Percentiles rank a stretch among this genome's conserved stretches.
These are phyloP conservation scores for Andrena fulva DNA, from an alignment of 2,888 invertebrate genomes.

Conservation along the genomic window DNA sequence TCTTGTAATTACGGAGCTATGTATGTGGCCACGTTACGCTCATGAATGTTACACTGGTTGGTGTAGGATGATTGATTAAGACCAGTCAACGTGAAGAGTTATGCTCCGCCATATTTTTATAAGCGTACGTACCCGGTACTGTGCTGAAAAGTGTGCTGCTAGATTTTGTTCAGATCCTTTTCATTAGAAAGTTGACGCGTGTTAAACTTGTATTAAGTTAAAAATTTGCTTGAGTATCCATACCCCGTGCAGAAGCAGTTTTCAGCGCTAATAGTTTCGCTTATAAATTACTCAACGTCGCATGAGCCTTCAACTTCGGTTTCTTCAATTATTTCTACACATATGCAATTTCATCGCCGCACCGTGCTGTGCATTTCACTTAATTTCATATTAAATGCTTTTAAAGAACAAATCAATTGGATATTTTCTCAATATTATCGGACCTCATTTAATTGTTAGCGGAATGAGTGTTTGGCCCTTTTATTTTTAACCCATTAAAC, in stretches of 20 bases:
- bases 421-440: too few relatives aligned
- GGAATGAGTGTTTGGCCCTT: too few relatives aligned
- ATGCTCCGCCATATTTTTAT: conserved; percentile 3
- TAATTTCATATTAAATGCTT: too few relatives aligned
- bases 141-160: not conserved
- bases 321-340: not conserved
- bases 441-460: too few relatives aligned
- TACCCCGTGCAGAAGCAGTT: not conserved
- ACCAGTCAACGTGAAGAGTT: not conserved
- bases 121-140: not conserved
- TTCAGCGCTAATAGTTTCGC: not conserved
- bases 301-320: not conserved
- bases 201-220: not conserved
- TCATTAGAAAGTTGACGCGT: not conserved
- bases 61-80: conserved; percentile 1
- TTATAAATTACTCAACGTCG: not conserved
- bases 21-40: not conserved
- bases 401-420: too few relatives aligned
- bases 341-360: not conserved
- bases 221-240: not conserved
- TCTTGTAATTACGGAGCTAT: conserved; percentile 3
- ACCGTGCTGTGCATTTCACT: too few relatives aligned
- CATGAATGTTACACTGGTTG: not conserved
- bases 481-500: too few relatives aligned
- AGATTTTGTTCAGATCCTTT: not conserved